Percentiles rank a stretch among this genome's conserved stretches.
phyloP scores from a whole-genome alignment of 2,888 invertebrate species.

The Tridacna crocea region DNA sequence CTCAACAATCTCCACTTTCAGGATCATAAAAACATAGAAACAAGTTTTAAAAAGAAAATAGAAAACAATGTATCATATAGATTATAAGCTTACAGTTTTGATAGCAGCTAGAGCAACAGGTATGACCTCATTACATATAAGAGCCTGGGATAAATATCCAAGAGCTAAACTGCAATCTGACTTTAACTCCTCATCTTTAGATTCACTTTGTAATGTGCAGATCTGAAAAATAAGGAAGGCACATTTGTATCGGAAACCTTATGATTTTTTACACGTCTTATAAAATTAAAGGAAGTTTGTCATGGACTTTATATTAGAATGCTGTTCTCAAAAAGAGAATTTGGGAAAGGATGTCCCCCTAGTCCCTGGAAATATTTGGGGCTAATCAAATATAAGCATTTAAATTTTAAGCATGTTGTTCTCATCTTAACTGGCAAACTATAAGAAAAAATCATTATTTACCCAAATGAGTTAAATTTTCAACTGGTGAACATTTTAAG shows the following conservation, averaged over 20 bases:
- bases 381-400: no score
- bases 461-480: no score
- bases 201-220: slow-evolving; percentile 90
- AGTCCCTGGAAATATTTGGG: no score
- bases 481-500: no score
- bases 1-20: no score
- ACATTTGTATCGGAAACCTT: not conserved
- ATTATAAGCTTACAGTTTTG: slow-evolving; percentile 83
- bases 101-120: slow-evolving; percentile 87
- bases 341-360: no score
- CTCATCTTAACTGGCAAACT: not conserved
- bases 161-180: slow-evolving; percentile 88
- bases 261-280: not conserved
- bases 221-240: slow-evolving; percentile 85
- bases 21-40: no score
- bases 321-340: no score
- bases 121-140: slow-evolving; percentile 87
- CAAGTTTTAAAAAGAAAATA: no score
- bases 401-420: no score
- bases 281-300: not conserved
- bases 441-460: not conserved
- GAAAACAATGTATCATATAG: not conserved
- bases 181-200: slow-evolving; percentile 90
- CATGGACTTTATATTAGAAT: not conserved
- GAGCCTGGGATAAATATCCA: slow-evolving; percentile 89